A percentile compares a stretch with the other conserved stretches of the same genome.
These are phyloP conservation scores for Elephas maximus DNA, from an alignment of 2,113 vertebrate species.

Conservation along the genomic window DNA sequence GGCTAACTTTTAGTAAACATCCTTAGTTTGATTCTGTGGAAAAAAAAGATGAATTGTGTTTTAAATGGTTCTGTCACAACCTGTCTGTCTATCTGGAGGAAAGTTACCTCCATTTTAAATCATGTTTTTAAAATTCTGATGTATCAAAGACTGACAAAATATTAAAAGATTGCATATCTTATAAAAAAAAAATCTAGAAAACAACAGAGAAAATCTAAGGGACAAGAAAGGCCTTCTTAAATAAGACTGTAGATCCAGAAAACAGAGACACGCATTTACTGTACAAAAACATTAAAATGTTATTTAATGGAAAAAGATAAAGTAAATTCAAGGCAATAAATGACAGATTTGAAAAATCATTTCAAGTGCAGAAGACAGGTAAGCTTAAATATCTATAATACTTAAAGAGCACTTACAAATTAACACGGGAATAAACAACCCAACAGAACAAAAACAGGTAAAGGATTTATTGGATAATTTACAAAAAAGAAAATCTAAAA, in stretches of 20 bases:
- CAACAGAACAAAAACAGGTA: background rate
- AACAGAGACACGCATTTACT: background rate
- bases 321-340: constrained; percentile 31
- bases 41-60: background rate
- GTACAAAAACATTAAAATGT: background rate
- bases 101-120: constrained; percentile 20
- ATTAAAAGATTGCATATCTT: background rate
- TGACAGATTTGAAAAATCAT: constrained; percentile 13
- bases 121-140: background rate
- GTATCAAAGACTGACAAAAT: background rate
- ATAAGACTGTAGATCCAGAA: background rate
- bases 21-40: background rate
- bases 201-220: background rate
- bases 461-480: background rate
- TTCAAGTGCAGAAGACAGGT: background rate
- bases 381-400: background rate
- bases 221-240: background rate
- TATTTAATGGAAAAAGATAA: background rate
- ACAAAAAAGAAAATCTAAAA: constrained; percentile 29
- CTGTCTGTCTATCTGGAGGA: background rate
- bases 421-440: background rate
- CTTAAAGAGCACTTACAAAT: background rate
- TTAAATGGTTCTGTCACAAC: constrained; percentile 11
- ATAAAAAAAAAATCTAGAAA: background rate
- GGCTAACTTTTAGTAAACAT: background rate